Evolutionary conservation across 2,113 vertebrate species (phyloP), one percentile per base, ranked within the genome.

Genomic region (Lethenteron camtschaticum): DNA sequence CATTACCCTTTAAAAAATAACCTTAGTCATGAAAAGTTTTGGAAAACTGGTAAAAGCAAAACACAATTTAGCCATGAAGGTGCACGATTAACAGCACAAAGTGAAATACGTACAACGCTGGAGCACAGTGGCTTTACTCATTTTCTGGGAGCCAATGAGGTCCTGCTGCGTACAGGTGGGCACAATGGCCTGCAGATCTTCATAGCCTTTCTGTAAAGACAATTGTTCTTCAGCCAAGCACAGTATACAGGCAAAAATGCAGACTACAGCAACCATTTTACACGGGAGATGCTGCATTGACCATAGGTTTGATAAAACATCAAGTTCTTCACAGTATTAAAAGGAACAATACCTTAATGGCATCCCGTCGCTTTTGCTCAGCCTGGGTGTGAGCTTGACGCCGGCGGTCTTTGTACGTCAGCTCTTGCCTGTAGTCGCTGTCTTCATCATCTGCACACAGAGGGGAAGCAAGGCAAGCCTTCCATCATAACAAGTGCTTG

Each of bases 91-190:
- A 41, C 41, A 41, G 41, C 41, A 41, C 41, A 41, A 41, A 41
- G 41, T 41, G 41, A 41, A 41, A 68, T 20, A 76, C 86, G 80
- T 83, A 96, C 94, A 96, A 76, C 96, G 96, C 79, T 99, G 94
- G 10, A 99, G 82, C 3, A 99, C 80, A 0, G 91, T 88, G 56
- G 89, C 90, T 76, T 90, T 99, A 85, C 92, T 97, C 77, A 94
- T 88, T 76, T 99, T 99, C 77, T 91, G 92, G 3, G 84, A 83
- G 69, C 90, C 85, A 56, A 96, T 82, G 68, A 80, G 79, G 83
- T 95, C 90, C 78, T 91, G 90, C 78, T 92, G 91, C 63, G 10
- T n/a, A 68, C 92, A 99, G 10, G 92, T 99, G 9, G 94, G 94
- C 5, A 99, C 92, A 0, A 99, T 94, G 57, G 84, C 79, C 81